These are phyloP conservation scores for Hirtodrosophila cameraria DNA, from an alignment of 2,888 invertebrate species.

Conservation along the genomic window DNA sequence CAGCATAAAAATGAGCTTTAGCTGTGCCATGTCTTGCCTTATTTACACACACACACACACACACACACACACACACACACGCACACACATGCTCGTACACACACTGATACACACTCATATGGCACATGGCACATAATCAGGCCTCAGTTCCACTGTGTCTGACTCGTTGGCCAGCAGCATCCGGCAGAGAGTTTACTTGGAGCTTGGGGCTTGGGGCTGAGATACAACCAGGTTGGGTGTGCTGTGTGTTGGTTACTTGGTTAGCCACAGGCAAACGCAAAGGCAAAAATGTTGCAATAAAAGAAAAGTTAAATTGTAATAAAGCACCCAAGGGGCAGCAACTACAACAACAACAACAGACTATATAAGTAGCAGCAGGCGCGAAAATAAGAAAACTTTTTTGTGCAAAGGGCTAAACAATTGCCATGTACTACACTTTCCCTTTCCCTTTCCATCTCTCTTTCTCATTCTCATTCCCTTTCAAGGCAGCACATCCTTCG, in stretches of 20 bases:
- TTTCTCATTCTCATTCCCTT: neutral
- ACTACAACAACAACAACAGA: constrained; percentile 27
- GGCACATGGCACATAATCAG: constrained; percentile 55
- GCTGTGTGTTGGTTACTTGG: constrained; percentile 40
- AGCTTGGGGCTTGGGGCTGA: constrained; percentile 3
- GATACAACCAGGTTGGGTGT: too few species aligned
- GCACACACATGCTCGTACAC: neutral
- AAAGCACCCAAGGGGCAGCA: constrained; percentile 65
- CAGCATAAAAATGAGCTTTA: constrained; percentile 51
- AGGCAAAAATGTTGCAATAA: constrained; percentile 71
- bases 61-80: constrained; percentile 1
- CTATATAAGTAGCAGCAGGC: constrained; percentile 48
- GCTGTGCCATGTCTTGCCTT: constrained; percentile 19
- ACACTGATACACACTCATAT: neutral
- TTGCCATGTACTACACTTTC: constrained; percentile 47
- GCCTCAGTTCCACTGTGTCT: constrained; percentile 37
- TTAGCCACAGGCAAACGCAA: constrained; percentile 61
- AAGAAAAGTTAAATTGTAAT: constrained; percentile 78
- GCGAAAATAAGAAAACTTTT: constrained; percentile 69
- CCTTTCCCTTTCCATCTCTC: neutral
- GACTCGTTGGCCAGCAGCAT: constrained; percentile 35
- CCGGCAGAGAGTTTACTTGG: constrained; percentile 26
- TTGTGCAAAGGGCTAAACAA: constrained; percentile 61
- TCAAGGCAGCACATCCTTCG: constrained; percentile 1
- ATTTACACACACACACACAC: constrained; percentile 15